phyloP scores from a whole-genome alignment of 1,140 invertebrate species.

The Drosophila seguyi region DNA sequence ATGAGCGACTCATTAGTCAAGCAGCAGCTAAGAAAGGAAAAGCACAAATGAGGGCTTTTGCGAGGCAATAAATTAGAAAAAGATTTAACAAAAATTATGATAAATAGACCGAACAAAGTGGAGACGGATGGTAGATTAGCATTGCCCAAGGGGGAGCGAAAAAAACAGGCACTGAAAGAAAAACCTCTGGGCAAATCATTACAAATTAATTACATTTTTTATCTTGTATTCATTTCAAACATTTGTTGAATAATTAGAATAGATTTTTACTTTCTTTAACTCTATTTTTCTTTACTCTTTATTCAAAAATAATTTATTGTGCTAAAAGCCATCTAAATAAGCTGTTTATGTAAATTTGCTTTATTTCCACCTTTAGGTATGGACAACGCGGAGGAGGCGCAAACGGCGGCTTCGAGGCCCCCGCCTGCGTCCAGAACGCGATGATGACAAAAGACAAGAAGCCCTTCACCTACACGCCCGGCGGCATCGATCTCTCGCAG shows the following conservation, averaged over 20 bases:
- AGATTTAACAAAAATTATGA: constrained; percentile 65
- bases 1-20: constrained; percentile 76
- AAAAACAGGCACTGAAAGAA: constrained; percentile 25
- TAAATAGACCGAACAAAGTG: constrained; percentile 55
- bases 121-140: constrained; percentile 53
- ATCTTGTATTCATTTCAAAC: background rate
- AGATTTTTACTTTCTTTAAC: background rate
- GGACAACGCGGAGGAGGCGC: constrained; percentile 73
- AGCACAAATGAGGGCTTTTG: constrained; percentile 53
- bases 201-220: background rate
- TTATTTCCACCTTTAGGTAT: constrained; percentile 58
- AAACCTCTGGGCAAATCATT: constrained; percentile 3
- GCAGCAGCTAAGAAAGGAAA: constrained; percentile 41
- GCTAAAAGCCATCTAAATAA: background rate
- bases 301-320: background rate
- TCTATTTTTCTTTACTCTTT: too few relatives aligned
- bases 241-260: background rate
- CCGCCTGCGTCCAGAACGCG: constrained; percentile 95
- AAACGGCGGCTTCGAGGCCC: constrained; percentile 88
- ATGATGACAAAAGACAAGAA: constrained; percentile 98
- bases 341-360: background rate
- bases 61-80: constrained; percentile 67
- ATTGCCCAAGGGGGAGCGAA: constrained; percentile 43
- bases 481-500: constrained; percentile 95
- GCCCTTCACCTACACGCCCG: constrained; percentile 97